These are phyloP conservation scores for Leptodactylus fallax DNA, from an alignment of 2,797 vertebrate genomes.

Conservation along the genomic window DNA sequence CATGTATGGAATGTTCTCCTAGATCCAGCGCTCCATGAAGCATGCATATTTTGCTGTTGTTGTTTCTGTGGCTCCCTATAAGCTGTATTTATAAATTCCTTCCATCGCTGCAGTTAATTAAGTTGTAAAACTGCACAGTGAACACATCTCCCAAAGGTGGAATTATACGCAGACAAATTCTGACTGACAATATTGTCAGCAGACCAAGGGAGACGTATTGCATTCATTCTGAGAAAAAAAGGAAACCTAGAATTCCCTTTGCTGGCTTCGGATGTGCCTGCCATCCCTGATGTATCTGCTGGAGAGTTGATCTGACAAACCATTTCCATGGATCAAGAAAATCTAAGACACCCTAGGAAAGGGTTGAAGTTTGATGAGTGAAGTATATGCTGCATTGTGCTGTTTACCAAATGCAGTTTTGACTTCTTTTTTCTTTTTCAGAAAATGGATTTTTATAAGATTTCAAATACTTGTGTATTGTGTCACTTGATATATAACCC, in stretches of 20 bases:
- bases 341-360: constrained; percentile 46
- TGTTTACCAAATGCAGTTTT: constrained; percentile 41
- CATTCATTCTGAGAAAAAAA: constrained; percentile 68
- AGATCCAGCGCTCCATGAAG: not conserved
- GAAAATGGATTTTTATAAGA: not conserved
- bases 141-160: constrained; percentile 68
- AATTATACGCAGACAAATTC: constrained; percentile 71
- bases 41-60: constrained; percentile 24
- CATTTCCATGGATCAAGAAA: constrained; percentile 60
- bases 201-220: constrained; percentile 68
- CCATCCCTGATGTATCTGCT: constrained; percentile 67
- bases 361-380: constrained; percentile 55
- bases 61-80: constrained; percentile 33
- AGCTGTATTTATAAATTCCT: constrained; percentile 66
- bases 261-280: constrained; percentile 64
- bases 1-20: not conserved
- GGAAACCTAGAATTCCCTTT: constrained; percentile 68
- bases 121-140: constrained; percentile 69
- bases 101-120: constrained; percentile 72
- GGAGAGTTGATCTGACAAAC: constrained; percentile 58
- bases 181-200: constrained; percentile 73
- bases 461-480: not conserved
- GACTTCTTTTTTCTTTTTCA: not conserved
- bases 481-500: not conserved
- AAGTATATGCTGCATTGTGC: constrained; percentile 29